phyloP scores from a whole-genome alignment of 2,888 invertebrate species.

The Pachycephus smyrnensis region DNA sequence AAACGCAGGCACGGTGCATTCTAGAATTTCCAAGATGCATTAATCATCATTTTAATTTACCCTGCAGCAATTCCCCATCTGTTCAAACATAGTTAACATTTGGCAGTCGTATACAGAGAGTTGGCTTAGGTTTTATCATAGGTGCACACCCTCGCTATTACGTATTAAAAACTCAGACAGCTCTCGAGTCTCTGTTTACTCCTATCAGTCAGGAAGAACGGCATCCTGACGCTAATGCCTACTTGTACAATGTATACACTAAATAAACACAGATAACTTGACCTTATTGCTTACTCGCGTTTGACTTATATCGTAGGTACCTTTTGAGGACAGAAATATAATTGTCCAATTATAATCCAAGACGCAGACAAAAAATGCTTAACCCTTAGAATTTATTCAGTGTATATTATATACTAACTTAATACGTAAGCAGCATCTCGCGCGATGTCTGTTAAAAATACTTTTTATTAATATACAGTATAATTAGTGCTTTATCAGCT shows the following conservation, averaged over 20 bases:
- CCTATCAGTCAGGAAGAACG: neutral
- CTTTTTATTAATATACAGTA: neutral
- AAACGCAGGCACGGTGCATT: neutral
- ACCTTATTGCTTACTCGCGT: neutral
- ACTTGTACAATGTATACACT: neutral
- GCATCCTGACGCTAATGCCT: neutral
- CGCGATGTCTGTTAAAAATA: neutral
- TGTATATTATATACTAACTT: neutral
- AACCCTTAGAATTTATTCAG: neutral
- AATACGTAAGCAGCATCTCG: neutral
- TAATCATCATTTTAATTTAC: neutral
- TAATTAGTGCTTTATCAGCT: neutral
- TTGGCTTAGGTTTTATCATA: neutral
- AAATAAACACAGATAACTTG: neutral
- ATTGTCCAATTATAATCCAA: neutral
- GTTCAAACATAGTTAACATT: neutral
- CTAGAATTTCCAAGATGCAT: neutral
- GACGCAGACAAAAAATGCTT: neutral
- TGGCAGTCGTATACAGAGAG: neutral
- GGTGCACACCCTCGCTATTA: neutral
- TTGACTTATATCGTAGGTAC: neutral
- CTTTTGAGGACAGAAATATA: neutral
- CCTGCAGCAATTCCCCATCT: neutral
- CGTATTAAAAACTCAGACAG: neutral
- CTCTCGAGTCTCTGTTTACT: neutral